Evolutionary conservation across 2,888 invertebrate species (phyloP).

Genomic region (Bimastos eiseni): DNA sequence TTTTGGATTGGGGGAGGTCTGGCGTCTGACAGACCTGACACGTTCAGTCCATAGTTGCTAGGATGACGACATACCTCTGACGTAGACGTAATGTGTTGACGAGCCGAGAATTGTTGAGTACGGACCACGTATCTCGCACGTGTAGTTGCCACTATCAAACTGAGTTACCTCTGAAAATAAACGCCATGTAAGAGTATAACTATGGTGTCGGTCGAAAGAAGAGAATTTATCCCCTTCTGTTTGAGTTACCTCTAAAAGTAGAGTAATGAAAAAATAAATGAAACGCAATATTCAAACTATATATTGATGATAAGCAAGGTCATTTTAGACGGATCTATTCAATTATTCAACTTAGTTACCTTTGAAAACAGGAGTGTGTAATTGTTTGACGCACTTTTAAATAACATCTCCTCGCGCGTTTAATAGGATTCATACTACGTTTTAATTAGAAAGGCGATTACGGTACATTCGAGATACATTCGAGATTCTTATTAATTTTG

Average conservation of each 20-base stretch:
- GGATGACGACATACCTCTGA: background rate
- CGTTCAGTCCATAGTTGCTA: background rate
- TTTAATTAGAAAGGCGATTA: too few species aligned
- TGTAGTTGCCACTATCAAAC: constrained; percentile 15
- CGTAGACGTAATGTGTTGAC: constrained; percentile 19
- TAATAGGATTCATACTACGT: too few species aligned
- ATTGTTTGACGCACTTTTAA: background rate
- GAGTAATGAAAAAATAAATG: too few species aligned
- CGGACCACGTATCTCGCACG: constrained; percentile 28
- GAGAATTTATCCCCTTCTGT: background rate
- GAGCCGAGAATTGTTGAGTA: constrained; percentile 22
- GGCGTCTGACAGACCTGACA: background rate
- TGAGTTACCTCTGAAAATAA: background rate
- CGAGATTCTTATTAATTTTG: too few species aligned
- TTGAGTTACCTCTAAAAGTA: too few species aligned
- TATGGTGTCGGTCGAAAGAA: background rate
- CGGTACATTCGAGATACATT: too few species aligned
- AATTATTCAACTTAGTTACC: too few species aligned
- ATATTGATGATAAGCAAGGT: too few species aligned
- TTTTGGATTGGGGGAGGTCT: background rate
- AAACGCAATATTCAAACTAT: background rate
- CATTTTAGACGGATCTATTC: too few species aligned
- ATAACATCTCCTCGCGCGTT: too few species aligned
- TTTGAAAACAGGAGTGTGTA: background rate
- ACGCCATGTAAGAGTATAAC: background rate